Percentiles rank a stretch among this genome's conserved stretches.
Evolutionary conservation across 1,140 invertebrate genomes (phyloP).

Genomic region (Hycleus cichorii): DNA sequence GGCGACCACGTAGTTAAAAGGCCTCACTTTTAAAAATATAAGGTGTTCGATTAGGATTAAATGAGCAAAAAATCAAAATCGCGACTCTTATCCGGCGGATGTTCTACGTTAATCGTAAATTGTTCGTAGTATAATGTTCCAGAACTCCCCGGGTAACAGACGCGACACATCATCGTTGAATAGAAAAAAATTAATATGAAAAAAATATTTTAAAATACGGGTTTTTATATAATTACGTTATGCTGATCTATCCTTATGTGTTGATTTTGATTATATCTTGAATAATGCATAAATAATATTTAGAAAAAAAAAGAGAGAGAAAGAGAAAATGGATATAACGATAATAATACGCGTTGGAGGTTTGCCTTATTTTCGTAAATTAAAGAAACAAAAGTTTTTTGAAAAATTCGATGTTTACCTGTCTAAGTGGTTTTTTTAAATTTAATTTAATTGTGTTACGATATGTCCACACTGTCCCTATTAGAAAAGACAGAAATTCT

Average conservation of each 20-base stretch:
- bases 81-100: slow-evolving; percentile 29
- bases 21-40: slow-evolving; percentile 15
- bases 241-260: slow-evolving; percentile 34
- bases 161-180: slow-evolving; percentile 26
- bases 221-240: slow-evolving; percentile 36
- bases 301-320: too few species aligned
- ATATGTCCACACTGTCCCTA: too few species aligned
- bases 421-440: too few species aligned
- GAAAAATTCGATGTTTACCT: too few species aligned
- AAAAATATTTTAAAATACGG: slow-evolving; percentile 32
- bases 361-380: slow-evolving; percentile 8
- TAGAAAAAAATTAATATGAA: slow-evolving; percentile 21
- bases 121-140: slow-evolving; percentile 39
- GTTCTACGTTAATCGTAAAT: slow-evolving; percentile 39
- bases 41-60: slow-evolving; percentile 29
- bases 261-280: slow-evolving; percentile 30
- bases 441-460: too few species aligned
- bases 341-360: slow-evolving; percentile 18
- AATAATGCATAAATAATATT: too few species aligned
- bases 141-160: slow-evolving; percentile 33
- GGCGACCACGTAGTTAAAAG: slow-evolving; percentile 13
- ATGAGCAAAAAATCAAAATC: slow-evolving; percentile 42
- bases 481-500: too few species aligned
- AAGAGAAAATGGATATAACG: too few species aligned
- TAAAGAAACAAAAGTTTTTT: too few species aligned